These are phyloP conservation scores for Pammene fasciana DNA, from an alignment of 2,888 invertebrate species.

Conservation along the genomic window DNA sequence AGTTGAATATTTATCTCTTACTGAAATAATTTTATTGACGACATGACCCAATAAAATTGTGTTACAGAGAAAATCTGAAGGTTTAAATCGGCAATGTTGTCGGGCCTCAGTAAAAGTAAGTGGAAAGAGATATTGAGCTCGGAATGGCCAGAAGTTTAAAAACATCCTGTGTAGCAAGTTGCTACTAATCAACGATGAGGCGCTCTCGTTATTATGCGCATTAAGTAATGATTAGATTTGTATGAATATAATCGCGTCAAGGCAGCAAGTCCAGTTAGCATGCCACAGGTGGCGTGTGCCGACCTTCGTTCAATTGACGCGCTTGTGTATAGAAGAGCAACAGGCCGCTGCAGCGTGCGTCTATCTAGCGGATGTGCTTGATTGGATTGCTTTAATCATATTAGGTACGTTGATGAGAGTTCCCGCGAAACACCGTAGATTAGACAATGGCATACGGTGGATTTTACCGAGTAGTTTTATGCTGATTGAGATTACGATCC, in stretches of 20 bases:
- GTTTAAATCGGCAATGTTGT: too few relatives aligned
- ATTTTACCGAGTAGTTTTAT: background rate
- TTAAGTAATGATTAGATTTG: conserved; percentile 11
- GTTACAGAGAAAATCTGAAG: too few relatives aligned
- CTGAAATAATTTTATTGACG: too few relatives aligned
- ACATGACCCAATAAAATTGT: too few relatives aligned
- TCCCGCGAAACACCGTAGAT: background rate
- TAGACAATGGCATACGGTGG: background rate
- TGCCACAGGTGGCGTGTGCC: conserved; percentile 52
- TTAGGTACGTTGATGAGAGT: conserved; percentile 1
- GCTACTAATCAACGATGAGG: background rate
- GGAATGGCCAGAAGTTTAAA: background rate
- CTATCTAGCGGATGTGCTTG: conserved; percentile 23
- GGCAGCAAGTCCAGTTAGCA: conserved; percentile 45
- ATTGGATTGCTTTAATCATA: conserved; percentile 27
- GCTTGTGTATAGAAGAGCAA: conserved; percentile 29
- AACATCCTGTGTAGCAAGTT: background rate
- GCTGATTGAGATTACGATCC: background rate
- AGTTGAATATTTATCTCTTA: background rate
- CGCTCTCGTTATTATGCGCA: conserved; percentile 1
- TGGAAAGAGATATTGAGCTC: too few relatives aligned
- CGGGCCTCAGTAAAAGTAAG: background rate
- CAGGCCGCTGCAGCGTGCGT: conserved; percentile 34
- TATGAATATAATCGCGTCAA: conserved; percentile 42
- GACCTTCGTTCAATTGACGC: conserved; percentile 50